phyloP scores from a whole-genome alignment of 2,113 vertebrate genomes.

The Corvus moneduloides region DNA sequence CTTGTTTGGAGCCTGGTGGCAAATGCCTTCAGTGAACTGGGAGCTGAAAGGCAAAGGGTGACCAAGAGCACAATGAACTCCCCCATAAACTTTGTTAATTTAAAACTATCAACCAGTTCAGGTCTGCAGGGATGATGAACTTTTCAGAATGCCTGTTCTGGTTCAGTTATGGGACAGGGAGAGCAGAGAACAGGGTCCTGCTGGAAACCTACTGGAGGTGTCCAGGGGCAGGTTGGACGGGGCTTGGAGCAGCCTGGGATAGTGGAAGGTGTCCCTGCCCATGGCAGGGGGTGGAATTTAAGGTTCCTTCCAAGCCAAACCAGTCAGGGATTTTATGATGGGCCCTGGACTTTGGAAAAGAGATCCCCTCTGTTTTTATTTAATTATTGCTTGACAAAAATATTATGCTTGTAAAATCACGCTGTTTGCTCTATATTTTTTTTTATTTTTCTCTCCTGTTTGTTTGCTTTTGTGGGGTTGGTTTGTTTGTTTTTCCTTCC shows the following conservation, averaged over 20 bases:
- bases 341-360: neutral
- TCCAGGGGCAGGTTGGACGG: rapidly evolving
- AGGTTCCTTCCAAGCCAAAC: neutral
- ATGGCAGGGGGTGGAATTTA: rapidly evolving
- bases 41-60: neutral
- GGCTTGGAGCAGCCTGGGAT: neutral
- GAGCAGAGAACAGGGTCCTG: neutral
- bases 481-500: neutral
- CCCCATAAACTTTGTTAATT: neutral
- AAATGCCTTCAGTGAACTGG: neutral
- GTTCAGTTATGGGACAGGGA: neutral
- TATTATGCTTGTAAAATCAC: neutral
- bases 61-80: neutral
- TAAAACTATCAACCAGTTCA: rapidly evolving
- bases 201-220: neutral
- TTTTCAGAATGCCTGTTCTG: neutral
- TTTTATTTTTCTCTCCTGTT: neutral
- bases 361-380: neutral
- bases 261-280: neutral
- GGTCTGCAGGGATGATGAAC: neutral
- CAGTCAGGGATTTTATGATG: neutral
- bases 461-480: neutral
- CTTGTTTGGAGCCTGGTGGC: neutral
- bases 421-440: neutral
- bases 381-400: neutral